Evolutionary conservation across 2,797 vertebrate genomes (phyloP).

Genomic region (Cuniculus paca): DNA sequence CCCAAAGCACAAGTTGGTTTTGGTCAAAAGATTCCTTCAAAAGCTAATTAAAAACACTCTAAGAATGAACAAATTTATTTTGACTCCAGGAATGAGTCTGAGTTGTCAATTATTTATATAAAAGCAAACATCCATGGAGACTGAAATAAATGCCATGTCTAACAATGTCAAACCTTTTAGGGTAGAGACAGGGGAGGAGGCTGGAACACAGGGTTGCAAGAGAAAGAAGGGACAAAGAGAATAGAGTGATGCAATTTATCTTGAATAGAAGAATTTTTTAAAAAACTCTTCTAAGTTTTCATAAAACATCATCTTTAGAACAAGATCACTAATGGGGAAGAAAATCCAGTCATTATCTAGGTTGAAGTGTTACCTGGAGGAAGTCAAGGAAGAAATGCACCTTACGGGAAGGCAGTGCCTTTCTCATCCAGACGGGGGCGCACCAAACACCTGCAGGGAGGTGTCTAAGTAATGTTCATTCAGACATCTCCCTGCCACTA

Average conservation of each 20-base stretch:
- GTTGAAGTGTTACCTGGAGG: background rate
- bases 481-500: background rate
- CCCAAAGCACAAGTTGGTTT: background rate
- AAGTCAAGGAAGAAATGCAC: slow-evolving; percentile 34
- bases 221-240: background rate
- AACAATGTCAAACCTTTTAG: background rate
- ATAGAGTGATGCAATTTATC: background rate
- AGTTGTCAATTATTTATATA: background rate
- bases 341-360: background rate
- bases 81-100: slow-evolving; percentile 45
- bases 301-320: slow-evolving; percentile 3
- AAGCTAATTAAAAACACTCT: slow-evolving; percentile 10
- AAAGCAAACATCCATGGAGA: background rate
- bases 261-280: background rate
- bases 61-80: slow-evolving; percentile 36
- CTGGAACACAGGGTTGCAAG: background rate
- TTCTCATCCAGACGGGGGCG: background rate
- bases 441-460: background rate
- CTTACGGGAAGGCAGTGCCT: background rate
- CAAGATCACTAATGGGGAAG: background rate
- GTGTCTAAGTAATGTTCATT: background rate
- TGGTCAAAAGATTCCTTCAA: slow-evolving; percentile 49
- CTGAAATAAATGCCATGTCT: background rate
- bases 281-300: background rate
- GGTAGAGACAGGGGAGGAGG: background rate